Percentiles rank a stretch among this genome's conserved stretches.
phyloP scores from a whole-genome alignment of 2,888 invertebrate species.

The Coronaproctus castanopsis region DNA sequence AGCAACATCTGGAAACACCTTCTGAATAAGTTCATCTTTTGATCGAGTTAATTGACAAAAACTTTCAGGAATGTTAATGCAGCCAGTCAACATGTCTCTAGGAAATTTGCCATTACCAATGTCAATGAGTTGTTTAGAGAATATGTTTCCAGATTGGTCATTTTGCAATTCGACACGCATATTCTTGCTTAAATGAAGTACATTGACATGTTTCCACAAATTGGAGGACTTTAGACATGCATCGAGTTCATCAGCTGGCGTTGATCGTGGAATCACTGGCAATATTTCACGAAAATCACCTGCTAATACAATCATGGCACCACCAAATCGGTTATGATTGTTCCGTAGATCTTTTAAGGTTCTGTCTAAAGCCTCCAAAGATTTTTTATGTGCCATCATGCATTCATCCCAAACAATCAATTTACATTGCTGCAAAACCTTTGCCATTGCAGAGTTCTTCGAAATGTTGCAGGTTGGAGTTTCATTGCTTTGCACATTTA shows the following conservation, averaged over 20 bases:
- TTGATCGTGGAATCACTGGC: not conserved
- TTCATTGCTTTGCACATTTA: too few relatives aligned
- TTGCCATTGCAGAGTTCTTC: not conserved
- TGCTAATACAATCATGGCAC: not conserved
- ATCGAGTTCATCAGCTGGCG: not conserved
- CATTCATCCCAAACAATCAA: not conserved
- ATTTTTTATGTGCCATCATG: not conserved
- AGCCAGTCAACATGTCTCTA: not conserved
- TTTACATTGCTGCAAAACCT: not conserved
- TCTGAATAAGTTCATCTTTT: not conserved
- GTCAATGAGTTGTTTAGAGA: not conserved
- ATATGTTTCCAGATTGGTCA: not conserved
- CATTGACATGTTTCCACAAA: not conserved
- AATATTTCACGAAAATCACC: not conserved
- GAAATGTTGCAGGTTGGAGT: not conserved
- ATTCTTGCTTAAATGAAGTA: not conserved
- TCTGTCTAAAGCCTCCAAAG: not conserved
- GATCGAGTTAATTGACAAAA: not conserved
- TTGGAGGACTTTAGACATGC: not conserved
- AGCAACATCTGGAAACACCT: not conserved
- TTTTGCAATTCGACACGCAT: not conserved
- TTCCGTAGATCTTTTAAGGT: not conserved
- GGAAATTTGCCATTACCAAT: not conserved
- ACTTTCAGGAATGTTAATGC: not conserved
- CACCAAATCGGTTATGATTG: not conserved